Evolutionary conservation across 2,113 vertebrate genomes (phyloP), one percentile per base, ranked within the genome.

Genomic region (Eclectus roratus): DNA sequence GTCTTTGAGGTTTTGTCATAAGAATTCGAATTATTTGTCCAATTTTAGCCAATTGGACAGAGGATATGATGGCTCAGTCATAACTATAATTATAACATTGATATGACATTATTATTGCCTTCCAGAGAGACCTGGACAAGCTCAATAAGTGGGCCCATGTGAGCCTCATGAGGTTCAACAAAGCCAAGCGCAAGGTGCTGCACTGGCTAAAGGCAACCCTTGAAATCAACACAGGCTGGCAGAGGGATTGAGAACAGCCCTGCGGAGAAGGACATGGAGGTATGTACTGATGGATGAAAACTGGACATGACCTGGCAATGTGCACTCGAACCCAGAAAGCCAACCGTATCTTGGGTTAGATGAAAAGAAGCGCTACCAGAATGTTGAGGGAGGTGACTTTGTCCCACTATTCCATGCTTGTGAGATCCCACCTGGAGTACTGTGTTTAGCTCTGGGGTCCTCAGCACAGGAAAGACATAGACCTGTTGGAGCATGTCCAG

Each of bases 181-280:
- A 47, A 44, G 8, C 17, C 39, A 52, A 14, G 7, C 33, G 3
- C 11, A 43, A 84, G 8, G 7, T 66, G 17, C 14, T 78, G 44
- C 20, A 35, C 28, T 9, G 9, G 29, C 23, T 29, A 4, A 13
- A 23, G 4, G 7, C 4, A 72, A 37, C 8, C 11, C 11, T 3
- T 1, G 4, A 7, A 17, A 14, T 33, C 25, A 43, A 1, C 66
- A 53, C 4, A 53, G 17, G 21, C 46, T 47, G 29, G 7, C 18
- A 12, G 31, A 79, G 33, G 25, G 35, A 33, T 28, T 9, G 18
- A 47, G 18, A 21, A 25, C 17, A 66, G 1, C 3, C 3, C 6
- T 78, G 10, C 2, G 1, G 13, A 37, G 43, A 64, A 25, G 4
- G 8, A 25, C 17, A 11, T 78, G 11, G 7, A 13, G 3, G 3